Evolutionary conservation across 2,888 invertebrate genomes (phyloP), one percentile per base, ranked within the genome.

Genomic region (Gandaritis pyraliata): DNA sequence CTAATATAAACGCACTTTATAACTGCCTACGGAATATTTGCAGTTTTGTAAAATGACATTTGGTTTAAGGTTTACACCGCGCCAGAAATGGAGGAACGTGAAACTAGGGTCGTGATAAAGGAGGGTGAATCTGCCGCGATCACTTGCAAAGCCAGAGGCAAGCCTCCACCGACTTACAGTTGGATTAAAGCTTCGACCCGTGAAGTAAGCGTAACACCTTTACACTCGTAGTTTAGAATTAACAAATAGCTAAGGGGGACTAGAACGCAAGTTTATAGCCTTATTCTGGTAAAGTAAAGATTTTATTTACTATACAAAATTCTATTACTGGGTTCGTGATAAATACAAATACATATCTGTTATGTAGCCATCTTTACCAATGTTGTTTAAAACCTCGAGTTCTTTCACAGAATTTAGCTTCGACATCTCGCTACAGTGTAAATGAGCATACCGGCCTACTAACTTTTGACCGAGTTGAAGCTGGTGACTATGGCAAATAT

Each of bases 181-280:
- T 98, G 98, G 98, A 95, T 97, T 60, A 96, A 96, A 75, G 93
- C 94, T 62, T 90, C 94, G 55, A 95, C 94, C 1, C 94, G 96
- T 55, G 93, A 94, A 80, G 92, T 90, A 82, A 64, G 54, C 46
- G 13, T 29, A 39, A 45, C 12, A 16, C n/a, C 2, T 36, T 12
- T 48, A 13, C 29, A 29, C 5, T 30, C 16, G 6, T 29, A 46
- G 41, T 41, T 41, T 11, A 15, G 38, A 41, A 41, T 8, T 15
- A 41, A 3, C n/a, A 39, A 39, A 10, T 13, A 39, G 12, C n/a
- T n/a, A 39, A 5, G 8, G 5, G 13, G 13, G 13, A 13, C 6
- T n/a, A 12, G 3, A 38, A 23, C 23, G 23, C 6, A 23, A 23
- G 23, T 0, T 5, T 23, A 3, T 23, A 23, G 23, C 4, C 4